Evolutionary conservation across 2,113 vertebrate genomes (phyloP), one percentile per base, ranked within the genome.

Genomic region (Callipepla californica): DNA sequence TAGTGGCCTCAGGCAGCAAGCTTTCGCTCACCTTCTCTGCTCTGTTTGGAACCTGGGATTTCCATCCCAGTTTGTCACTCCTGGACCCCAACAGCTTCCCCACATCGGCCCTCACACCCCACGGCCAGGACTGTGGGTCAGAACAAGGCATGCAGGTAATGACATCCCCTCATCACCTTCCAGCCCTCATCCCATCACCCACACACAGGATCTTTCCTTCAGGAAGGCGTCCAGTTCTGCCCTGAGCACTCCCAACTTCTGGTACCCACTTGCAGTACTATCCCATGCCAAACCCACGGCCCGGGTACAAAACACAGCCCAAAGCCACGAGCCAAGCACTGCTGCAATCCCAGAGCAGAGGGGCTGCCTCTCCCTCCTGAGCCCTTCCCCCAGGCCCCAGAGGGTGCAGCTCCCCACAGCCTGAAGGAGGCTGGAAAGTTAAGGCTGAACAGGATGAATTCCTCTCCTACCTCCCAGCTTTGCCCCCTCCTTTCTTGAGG

Each of bases 21-120:
- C 20, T 45, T 79, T 25, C 61, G 4, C 18, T 4, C 50, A 61
- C 40, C 50, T 65, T 19, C 72, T 72, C 66, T 34, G 38, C 22
- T n/a, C 19, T 6, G 21, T 6, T n/a, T 19, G 78, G 53, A 34
- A 81, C 6, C 9, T 62, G 34, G 51, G 47, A 5, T 26, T 47
- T 51, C 34, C 44, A 57, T 32, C 66, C 59, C 53, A 4, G 21
- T 2, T 44, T 55, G 26, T 21, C 36, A 17, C 14, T 13, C 62
- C 26, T 0, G 7, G 38, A 73, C 9, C 38, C 48, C 55, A 58
- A 26, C 11, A 23, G 11, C 4, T 20, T 30, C 34, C 28, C 42
- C 4, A 0, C 0, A 1, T 4, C 62, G 0, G 9, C 28, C 62
- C 53, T 65, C 44, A 4, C n/a, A 20, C 5, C 16, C 75, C 47